A percentile compares a stretch with the other conserved stretches of the same genome.
phyloP scores from a whole-genome alignment of 1,140 invertebrate species.

The Atopsyche davidsoni region DNA sequence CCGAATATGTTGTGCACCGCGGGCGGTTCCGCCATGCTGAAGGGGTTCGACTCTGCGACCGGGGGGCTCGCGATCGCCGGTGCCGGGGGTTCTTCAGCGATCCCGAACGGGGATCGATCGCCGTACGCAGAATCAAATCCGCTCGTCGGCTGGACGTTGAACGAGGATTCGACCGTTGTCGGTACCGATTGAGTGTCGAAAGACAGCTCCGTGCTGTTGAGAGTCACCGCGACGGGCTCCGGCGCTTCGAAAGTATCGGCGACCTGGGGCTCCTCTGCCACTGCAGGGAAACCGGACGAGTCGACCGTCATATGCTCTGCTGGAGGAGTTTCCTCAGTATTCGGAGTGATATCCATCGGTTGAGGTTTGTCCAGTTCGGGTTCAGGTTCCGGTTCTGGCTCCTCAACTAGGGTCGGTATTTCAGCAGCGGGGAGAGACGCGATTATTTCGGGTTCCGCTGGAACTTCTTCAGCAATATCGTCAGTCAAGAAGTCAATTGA shows the following conservation, averaged over 20 bases:
- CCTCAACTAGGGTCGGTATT: not conserved
- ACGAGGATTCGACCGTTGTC: constrained; percentile 15
- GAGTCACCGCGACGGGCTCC: not conserved
- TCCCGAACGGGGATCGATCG: constrained; percentile 30
- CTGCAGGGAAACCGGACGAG: constrained; percentile 19
- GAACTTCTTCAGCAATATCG: constrained; percentile 43
- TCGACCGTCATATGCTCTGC: constrained; percentile 33
- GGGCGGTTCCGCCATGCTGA: not conserved
- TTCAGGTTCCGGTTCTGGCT: constrained; percentile 7
- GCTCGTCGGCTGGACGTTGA: constrained; percentile 36
- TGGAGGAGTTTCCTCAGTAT: constrained; percentile 34
- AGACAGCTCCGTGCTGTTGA: constrained; percentile 9
- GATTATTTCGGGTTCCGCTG: constrained; percentile 29
- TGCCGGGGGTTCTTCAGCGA: constrained; percentile 19
- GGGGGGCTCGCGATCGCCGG: constrained; percentile 17
- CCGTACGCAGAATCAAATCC: constrained; percentile 30
- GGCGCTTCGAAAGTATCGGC: not conserved
- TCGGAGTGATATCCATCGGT: constrained; percentile 24
- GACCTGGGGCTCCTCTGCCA: too few species aligned
- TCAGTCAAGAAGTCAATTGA: constrained; percentile 51
- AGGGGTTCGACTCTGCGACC: constrained; percentile 3
- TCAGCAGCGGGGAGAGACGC: constrained; percentile 7
- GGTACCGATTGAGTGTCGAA: constrained; percentile 6
- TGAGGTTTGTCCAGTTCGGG: constrained; percentile 17
- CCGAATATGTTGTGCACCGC: constrained; percentile 14